These are phyloP conservation scores for Acanthosepion pharaonis DNA, from an alignment of 2,888 invertebrate species.

Conservation along the genomic window DNA sequence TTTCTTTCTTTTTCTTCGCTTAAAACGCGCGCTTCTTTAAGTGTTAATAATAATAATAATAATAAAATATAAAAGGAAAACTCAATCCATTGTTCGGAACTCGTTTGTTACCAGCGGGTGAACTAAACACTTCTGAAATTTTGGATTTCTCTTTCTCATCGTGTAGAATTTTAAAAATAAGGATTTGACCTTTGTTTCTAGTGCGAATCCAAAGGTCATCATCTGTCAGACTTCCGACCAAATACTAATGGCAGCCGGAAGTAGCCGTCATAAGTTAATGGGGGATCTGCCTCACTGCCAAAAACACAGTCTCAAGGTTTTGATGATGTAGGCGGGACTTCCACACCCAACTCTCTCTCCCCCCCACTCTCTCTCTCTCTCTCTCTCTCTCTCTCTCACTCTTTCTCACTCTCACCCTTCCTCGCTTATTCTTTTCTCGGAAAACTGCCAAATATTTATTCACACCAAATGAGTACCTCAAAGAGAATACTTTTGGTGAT, in stretches of 20 bases:
- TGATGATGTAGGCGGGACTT: neutral
- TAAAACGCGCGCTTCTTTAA: too few species aligned
- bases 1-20: too few species aligned
- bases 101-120: neutral
- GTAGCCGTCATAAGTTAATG: slow-evolving; percentile 22
- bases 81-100: neutral
- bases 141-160: neutral
- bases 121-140: neutral
- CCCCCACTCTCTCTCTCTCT: too few species aligned
- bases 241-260: neutral
- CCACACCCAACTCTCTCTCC: too few species aligned
- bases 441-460: too few species aligned
- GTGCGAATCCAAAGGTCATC: neutral
- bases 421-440: too few species aligned
- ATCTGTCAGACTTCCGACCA: neutral
- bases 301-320: neutral
- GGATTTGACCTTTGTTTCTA: slow-evolving; percentile 33
- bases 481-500: neutral
- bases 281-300: neutral
- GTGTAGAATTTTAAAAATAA: neutral
- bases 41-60: neutral
- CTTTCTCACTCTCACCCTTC: too few species aligned
- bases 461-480: neutral
- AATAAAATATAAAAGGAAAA: neutral
- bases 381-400: too few species aligned